These are phyloP conservation scores for Ophion ellenae DNA, from an alignment of 2,888 invertebrate species.

Conservation along the genomic window DNA sequence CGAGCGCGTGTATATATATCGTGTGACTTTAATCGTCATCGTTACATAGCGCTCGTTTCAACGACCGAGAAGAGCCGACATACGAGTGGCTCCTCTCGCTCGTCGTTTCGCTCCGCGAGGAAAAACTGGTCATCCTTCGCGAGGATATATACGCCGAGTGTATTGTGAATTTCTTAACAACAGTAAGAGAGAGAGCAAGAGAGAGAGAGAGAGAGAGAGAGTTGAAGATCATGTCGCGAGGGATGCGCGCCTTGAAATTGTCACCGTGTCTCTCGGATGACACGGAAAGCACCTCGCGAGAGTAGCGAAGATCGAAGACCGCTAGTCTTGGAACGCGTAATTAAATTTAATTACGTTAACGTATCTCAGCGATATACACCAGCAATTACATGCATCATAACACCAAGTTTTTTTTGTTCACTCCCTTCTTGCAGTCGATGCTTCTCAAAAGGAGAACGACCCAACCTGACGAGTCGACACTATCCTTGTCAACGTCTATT, in stretches of 20 bases:
- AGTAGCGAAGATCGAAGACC: conserved; percentile 58
- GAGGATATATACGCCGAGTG: conserved; percentile 58
- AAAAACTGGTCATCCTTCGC: conserved; percentile 75
- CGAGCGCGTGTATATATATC: conserved; percentile 46
- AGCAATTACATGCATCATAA: conserved; percentile 61
- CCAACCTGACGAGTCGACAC: conserved; percentile 22
- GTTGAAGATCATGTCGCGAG: conserved; percentile 28
- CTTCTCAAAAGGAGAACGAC: conserved; percentile 46
- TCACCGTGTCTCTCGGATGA: conserved; percentile 52
- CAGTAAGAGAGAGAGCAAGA: conserved; percentile 44
- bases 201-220: conserved; percentile 20
- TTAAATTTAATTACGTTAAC: conserved; percentile 65
- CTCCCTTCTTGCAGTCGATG: conserved; percentile 13
- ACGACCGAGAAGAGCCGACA: conserved; percentile 45
- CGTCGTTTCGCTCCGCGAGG: conserved; percentile 54
- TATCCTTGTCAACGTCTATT: conserved; percentile 5
- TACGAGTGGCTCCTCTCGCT: conserved; percentile 51
- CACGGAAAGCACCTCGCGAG: conserved; percentile 28
- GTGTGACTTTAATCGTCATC: conserved; percentile 58
- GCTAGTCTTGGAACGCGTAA: conserved; percentile 59
- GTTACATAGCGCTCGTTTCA: conserved; percentile 57
- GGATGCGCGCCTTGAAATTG: conserved; percentile 67
- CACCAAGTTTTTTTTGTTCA: conserved; percentile 34
- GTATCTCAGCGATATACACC: conserved; percentile 58
- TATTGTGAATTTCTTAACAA: conserved; percentile 72